These are phyloP conservation scores for Daphoenositta chrysoptera DNA, from an alignment of 2,113 vertebrate species.

Conservation along the genomic window DNA sequence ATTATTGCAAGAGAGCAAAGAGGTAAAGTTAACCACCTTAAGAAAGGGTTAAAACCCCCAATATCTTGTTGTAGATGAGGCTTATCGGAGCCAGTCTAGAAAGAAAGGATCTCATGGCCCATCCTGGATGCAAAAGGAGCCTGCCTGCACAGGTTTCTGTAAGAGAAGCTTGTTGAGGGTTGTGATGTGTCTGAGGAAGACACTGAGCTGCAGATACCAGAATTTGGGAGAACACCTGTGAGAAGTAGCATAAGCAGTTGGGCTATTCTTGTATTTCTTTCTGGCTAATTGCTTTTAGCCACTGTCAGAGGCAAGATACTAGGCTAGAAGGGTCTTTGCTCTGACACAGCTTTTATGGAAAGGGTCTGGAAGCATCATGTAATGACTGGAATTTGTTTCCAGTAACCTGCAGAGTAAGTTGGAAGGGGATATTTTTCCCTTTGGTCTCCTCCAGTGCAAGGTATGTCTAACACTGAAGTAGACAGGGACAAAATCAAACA, in stretches of 20 bases:
- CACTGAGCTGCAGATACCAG: neutral
- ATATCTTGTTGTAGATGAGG: neutral
- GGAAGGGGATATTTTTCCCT: neutral
- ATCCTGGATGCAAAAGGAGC: neutral
- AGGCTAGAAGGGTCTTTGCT: neutral
- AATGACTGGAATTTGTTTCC: neutral
- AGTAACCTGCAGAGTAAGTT: neutral
- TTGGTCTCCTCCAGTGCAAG: neutral
- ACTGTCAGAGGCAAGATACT: neutral
- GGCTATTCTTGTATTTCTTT: neutral
- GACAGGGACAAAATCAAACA: neutral
- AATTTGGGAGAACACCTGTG: neutral
- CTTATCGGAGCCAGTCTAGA: neutral
- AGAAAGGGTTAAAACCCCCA: neutral
- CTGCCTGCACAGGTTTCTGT: neutral
- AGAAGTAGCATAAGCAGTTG: neutral
- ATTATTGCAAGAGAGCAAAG: slow-evolving; percentile 79
- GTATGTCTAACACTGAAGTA: neutral
- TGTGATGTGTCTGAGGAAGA: neutral
- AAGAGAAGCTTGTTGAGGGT: neutral
- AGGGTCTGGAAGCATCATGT: neutral
- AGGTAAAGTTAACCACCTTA: slow-evolving; percentile 67
- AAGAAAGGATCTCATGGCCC: neutral
- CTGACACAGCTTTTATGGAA: neutral
- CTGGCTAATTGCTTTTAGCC: neutral